Evolutionary conservation across 2,797 vertebrate species (phyloP), one percentile per base, ranked within the genome.

Genomic region (Catostomus latipinnis): DNA sequence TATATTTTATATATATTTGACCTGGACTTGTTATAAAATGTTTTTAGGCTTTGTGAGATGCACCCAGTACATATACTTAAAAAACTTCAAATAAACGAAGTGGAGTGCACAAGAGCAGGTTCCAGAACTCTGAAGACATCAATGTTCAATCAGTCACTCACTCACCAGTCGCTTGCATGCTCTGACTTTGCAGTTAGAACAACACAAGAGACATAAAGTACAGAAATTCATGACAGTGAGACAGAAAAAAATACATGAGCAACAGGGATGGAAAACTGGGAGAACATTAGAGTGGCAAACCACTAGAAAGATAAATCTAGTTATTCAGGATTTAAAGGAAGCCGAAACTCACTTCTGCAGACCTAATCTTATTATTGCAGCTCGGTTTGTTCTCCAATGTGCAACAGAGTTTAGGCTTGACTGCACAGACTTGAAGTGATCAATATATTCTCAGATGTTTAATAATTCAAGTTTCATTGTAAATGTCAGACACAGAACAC

Each of bases 391-490:
- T 70, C 22, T 62, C 60, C 62, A 78, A 78, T 46, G 76, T 70
- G 57, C 5, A 14, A 11, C 62, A 43, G n/a, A 45, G 48, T 74
- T 50, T 57, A 56, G 62, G 52, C 52, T 45, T 22, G 1, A 58
- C 12, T 50, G 12, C 48, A 78, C 68, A 62, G 49, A 61, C 9
- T 48, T 68, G n/a, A 57, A 53, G 34, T 67, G 76, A 70, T 74
- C 80, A 18, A 78, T 72, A 74, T 71, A 18, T 56, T 14, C 52
- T 16, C 52, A 71, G 69, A 65, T 86, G 76, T 22, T 86, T 57
- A 86, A 83, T 86, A 84, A 86, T 86, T 75, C 52, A 84, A 77
- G 67, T 22, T 57, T 71, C 56, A 61, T 43, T 82, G 13, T 56
- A 82, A 86, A 86, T 86, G 82, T 83, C 82, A 78, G 72, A 74